Conservation (phyloP, 2,113 vertebrate genomes). For the Columba livia region DNA sequence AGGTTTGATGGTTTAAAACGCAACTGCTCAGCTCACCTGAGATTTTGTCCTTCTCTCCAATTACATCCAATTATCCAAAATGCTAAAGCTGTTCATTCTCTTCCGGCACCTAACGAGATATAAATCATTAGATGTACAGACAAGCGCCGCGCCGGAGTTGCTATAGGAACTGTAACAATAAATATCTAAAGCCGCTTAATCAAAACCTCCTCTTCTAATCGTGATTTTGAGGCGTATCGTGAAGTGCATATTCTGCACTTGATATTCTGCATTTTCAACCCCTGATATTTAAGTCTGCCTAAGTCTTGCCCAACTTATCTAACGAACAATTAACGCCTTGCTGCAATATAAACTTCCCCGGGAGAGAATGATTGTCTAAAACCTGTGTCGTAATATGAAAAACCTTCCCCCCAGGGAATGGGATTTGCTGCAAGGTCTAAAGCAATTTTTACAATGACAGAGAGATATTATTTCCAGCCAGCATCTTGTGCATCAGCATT, state of each 20-base stretch:
- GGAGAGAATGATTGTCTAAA: accelerated
- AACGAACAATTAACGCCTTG: accelerated
- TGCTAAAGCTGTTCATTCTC: background rate
- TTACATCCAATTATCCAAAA: no score
- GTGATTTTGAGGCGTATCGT: background rate
- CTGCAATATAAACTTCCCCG: accelerated
- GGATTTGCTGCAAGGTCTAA: background rate
- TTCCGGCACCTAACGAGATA: accelerated
- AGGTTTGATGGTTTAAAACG: accelerated
- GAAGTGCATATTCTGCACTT: background rate
- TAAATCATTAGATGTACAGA: background rate
- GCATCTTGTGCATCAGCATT: accelerated
- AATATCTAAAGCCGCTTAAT: background rate
- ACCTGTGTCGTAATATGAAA: background rate
- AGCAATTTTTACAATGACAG: accelerated
- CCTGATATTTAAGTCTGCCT: accelerated
- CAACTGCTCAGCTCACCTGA: accelerated
- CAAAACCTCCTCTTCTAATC: background rate
- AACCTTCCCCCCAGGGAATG: background rate
- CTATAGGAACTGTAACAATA: background rate
- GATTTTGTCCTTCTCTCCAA: accelerated
- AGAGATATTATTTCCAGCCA: accelerated
- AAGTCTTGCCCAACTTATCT: accelerated
- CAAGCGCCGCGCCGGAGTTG: background rate
- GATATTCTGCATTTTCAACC: background rate